Evolutionary conservation across 2,888 invertebrate species (phyloP), one percentile per base, ranked within the genome.

Genomic region (Rotaria magnacalcarata): DNA sequence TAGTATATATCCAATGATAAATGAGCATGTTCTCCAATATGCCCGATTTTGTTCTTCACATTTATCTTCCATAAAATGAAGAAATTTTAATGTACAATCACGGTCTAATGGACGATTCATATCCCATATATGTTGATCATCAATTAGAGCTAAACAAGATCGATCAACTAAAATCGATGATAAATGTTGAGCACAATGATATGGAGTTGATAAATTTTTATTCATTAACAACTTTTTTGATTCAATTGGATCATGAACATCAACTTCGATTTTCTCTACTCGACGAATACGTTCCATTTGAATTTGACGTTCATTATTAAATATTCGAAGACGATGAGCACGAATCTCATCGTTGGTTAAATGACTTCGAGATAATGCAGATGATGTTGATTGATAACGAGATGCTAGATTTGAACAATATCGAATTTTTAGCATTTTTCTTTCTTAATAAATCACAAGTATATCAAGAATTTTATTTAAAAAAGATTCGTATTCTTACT

Each of bases 11-110:
- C 97, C 97, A 11, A 98, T 92, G 88, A 96, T 92, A 89, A 97
- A 94, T 0, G 96, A 96, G 90, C 97, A 96, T 0, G 95, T 94
- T 86, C 96, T 92, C 97, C 97, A 98, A 91, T 96, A 97, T 0
- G 95, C 94, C 86, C 89, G 54, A 84, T 85, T 84, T 56, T 43
- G 47, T 47, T 80, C 56, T 19, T 75, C 67, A 54, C 92, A 91
- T 88, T 92, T 90, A 80, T 90, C 90, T 88, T 93, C 93, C 85
- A 93, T 93, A 92, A 94, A 94, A 90, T 93, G 93, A 21, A 93
- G 89, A 86, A 94, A 91, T 87, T 92, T 91, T 11, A 95, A 89
- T 80, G 93, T 92, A 89, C 95, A 95, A 60, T 92, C 90, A 6
- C 91, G 90, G 3, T 91, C 92, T 56, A 98, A 91, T 0, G 97